Evolutionary conservation across 2,797 vertebrate species (phyloP), one percentile per base, ranked within the genome.

Genomic region (Psittacula derbiana): DNA sequence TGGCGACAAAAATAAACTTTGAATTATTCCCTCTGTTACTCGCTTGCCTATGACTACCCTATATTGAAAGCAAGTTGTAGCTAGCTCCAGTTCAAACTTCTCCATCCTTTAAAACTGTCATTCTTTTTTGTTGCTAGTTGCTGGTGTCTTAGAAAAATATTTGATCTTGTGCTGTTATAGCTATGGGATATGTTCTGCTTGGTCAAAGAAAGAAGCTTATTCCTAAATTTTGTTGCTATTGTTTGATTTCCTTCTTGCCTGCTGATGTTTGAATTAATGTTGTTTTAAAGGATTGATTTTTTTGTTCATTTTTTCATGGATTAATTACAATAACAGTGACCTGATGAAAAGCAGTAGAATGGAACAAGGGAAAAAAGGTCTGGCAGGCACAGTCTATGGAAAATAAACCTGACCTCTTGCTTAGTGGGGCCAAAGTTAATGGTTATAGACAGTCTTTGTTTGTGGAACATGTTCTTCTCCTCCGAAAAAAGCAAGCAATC

Each of bases 381-480:
- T 95, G 88, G 50, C 86, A 93, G 82, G 52, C 80, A 76, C 11
- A 79, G 57, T 15, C n/a, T n/a, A 50, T 46, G 79, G 86, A 95
- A 97, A 97, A 94, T 84, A 92, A 95, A 93, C 71, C 64, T 90
- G 87, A 90, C 92, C 92, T 96, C 83, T 94, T 69, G 69, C 47
- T 95, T 80, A 81, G 86, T 62, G 75, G 71, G 41, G 58, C 84
- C 78, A 93, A 82, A 97, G 90, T 95, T 94, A 96, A 96, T 95
- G 86, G 94, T 95, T 96, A 95, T 72, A 92, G 80, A 78, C 72
- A 88, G 80, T 86, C 75, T 96, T 96, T 96, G 71, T 94, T 97
- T 53, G 0, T 79, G 75, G 65, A 96, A 89, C 57, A 57, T 27
- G 74, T 92, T 94, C 83, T 92, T 23, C 69, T 85, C 16, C 57